phyloP scores from a whole-genome alignment of 2,113 vertebrate species.

The Planiliza haematocheilus region DNA sequence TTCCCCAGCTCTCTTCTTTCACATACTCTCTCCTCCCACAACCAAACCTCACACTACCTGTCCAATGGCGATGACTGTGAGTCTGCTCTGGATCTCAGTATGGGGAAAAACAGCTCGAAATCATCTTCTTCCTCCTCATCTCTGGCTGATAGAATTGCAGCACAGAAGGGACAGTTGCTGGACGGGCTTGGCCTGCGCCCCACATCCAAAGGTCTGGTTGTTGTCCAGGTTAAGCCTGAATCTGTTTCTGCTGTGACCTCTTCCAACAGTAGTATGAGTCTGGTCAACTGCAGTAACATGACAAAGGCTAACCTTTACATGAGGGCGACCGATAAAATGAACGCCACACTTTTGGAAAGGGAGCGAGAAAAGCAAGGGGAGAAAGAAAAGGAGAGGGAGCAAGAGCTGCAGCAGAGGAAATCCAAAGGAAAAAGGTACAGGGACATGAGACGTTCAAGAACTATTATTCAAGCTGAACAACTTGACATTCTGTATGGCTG shows the following conservation, averaged over 20 bases:
- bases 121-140: conserved; percentile 67
- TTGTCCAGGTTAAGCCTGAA: conserved; percentile 84
- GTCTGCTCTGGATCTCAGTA: conserved; percentile 83
- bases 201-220: conserved; percentile 80
- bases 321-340: conserved; percentile 77
- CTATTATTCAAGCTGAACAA: conserved; percentile 92
- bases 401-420: conserved; percentile 72
- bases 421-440: conserved; percentile 80
- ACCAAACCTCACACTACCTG: conserved; percentile 70
- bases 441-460: conserved; percentile 88
- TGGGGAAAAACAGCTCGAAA: conserved; percentile 80
- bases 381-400: conserved; percentile 62
- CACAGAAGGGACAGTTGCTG: conserved; percentile 81
- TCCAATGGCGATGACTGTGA: conserved; percentile 82
- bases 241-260: conserved; percentile 59
- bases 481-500: conserved; percentile 92
- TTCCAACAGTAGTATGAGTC: conserved; percentile 65
- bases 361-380: conserved; percentile 73
- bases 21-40: conserved; percentile 67
- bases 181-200: conserved; percentile 83
- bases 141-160: conserved; percentile 70
- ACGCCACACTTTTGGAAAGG: conserved; percentile 65
- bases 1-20: conserved; percentile 76
- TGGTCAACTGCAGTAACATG: conserved; percentile 75
- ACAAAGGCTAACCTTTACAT: conserved; percentile 77